phyloP scores from a whole-genome alignment of 2,113 vertebrate species.

The Colossoma macropomum region DNA sequence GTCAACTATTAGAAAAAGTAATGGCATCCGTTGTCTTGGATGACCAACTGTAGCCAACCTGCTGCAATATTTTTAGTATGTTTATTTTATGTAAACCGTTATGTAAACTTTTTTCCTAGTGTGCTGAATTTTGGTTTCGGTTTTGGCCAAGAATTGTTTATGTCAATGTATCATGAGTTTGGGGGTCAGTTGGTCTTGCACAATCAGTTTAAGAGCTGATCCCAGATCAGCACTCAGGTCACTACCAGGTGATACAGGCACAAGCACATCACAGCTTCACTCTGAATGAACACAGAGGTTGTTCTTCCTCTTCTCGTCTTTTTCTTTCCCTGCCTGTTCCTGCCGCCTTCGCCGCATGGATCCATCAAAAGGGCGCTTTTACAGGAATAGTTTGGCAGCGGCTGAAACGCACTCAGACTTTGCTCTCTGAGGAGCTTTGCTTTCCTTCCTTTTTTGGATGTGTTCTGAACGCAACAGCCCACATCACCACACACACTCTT shows the following conservation, averaged over 20 bases:
- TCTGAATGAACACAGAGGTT: not conserved
- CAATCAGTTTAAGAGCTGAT: not conserved
- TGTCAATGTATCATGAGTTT: not conserved
- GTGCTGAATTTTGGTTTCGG: too few relatives aligned
- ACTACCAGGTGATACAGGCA: not conserved
- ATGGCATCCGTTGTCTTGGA: too few relatives aligned
- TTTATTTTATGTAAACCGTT: too few relatives aligned
- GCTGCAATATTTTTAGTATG: too few relatives aligned
- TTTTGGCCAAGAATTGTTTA: too few relatives aligned
- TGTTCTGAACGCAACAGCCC: constrained; percentile 64
- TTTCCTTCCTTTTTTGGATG: constrained; percentile 81
- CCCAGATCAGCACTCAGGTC: not conserved
- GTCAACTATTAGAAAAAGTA: too few relatives aligned
- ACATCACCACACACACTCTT: constrained; percentile 9
- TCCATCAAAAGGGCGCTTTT: constrained; percentile 69
- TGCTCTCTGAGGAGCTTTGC: constrained; percentile 60
- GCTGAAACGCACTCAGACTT: constrained; percentile 52
- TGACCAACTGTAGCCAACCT: too few relatives aligned
- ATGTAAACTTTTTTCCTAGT: too few relatives aligned
- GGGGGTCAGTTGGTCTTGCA: not conserved
- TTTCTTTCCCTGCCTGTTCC: constrained; percentile 35
- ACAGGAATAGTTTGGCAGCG: constrained; percentile 79
- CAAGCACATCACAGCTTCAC: not conserved
- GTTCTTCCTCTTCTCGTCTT: not conserved
- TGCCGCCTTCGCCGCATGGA: constrained; percentile 50